A percentile compares a stretch with the other conserved stretches of the same genome.
These are phyloP conservation scores for Labeo calbasu DNA, from an alignment of 2,797 vertebrate genomes.

Conservation along the genomic window DNA sequence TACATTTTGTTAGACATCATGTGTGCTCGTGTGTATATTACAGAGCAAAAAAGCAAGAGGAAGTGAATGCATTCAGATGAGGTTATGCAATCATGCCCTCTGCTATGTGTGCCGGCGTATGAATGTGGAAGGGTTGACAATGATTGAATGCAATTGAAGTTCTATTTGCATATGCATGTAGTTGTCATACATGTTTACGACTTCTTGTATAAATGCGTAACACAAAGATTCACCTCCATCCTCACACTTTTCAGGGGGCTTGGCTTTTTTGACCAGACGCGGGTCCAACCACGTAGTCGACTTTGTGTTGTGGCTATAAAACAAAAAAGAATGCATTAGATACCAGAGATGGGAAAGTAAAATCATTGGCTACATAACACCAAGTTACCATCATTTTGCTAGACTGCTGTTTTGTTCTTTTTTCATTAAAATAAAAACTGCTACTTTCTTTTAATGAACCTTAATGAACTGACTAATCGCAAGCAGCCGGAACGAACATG, in stretches of 20 bases:
- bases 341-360: not conserved
- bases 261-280: slow-evolving; percentile 95
- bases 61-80: slow-evolving; percentile 52
- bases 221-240: slow-evolving; percentile 89
- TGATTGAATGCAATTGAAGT: not conserved
- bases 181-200: slow-evolving; percentile 25
- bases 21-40: slow-evolving; percentile 42
- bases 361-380: not conserved
- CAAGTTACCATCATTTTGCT: not conserved
- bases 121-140: not conserved
- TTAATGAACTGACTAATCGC: slow-evolving; percentile 3
- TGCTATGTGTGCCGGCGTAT: not conserved
- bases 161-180: not conserved
- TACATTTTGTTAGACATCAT: slow-evolving; percentile 44
- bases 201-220: slow-evolving; percentile 21
- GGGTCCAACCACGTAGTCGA: slow-evolving; percentile 98
- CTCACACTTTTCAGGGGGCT: slow-evolving; percentile 95
- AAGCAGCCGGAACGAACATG: not conserved
- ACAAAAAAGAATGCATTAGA: slow-evolving; percentile 51
- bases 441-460: slow-evolving; percentile 2
- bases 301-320: slow-evolving; percentile 93
- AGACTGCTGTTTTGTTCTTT: not conserved
- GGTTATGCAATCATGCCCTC: slow-evolving; percentile 31
- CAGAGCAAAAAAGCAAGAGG: slow-evolving; percentile 28
- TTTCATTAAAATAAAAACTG: slow-evolving; percentile 12